phyloP scores from a whole-genome alignment of 2,797 vertebrate species.

The Chelon labrosus region DNA sequence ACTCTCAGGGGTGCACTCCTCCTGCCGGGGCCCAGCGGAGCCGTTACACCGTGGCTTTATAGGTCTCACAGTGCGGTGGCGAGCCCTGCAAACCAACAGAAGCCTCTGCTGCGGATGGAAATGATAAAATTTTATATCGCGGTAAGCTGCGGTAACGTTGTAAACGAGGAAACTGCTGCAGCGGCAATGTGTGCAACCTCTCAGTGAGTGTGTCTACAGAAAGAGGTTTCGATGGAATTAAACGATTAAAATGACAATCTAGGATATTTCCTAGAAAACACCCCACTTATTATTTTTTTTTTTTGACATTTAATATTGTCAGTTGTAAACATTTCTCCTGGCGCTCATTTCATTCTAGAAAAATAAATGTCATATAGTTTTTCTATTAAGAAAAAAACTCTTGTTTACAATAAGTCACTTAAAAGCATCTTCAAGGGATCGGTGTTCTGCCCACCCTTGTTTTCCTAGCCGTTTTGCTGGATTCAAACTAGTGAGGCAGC shows the following conservation, averaged over 20 bases:
- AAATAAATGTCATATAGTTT: neutral
- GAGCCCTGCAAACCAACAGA: slow-evolving; percentile 38
- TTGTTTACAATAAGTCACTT: neutral
- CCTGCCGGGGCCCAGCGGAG: slow-evolving; percentile 38
- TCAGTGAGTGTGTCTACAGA: no score
- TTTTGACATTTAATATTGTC: neutral
- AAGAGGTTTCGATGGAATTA: neutral
- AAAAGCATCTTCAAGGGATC: neutral
- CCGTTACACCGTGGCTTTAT: slow-evolving; percentile 38
- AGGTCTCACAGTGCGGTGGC: slow-evolving; percentile 36
- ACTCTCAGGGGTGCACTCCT: slow-evolving; percentile 38
- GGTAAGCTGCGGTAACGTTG: slow-evolving; percentile 23
- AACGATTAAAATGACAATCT: slow-evolving; percentile 6
- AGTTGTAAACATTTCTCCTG: neutral
- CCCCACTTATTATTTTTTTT: neutral
- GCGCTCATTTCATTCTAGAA: neutral
- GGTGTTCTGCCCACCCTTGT: neutral
- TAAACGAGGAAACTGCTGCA: slow-evolving; percentile 28
- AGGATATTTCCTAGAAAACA: neutral
- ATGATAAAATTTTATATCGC: slow-evolving; percentile 53
- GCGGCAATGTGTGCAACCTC: neutral
- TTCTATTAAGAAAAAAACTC: neutral
- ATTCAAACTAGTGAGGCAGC: slow-evolving; percentile 10
- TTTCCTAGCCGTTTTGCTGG: slow-evolving; percentile 2
- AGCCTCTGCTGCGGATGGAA: slow-evolving; percentile 29